These are phyloP conservation scores for Malurus melanocephalus DNA, from an alignment of 2,113 vertebrate genomes.

Conservation along the genomic window DNA sequence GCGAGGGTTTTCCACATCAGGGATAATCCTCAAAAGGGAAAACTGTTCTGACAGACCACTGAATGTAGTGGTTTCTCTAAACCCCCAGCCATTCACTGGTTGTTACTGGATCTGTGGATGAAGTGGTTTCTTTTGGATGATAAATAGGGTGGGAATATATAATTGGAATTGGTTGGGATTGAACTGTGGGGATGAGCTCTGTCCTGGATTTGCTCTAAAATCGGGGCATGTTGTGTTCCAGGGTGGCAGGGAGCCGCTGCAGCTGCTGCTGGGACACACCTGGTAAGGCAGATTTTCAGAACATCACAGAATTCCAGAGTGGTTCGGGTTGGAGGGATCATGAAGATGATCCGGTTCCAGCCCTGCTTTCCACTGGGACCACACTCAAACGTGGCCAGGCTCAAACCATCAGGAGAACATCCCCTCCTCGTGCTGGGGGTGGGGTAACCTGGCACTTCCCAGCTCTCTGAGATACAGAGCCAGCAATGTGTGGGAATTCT, in stretches of 20 bases:
- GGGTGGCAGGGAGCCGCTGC: not conserved
- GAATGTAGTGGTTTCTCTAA: not conserved
- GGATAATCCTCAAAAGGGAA: not conserved
- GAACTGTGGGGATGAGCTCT: not conserved
- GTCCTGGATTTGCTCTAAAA: not conserved
- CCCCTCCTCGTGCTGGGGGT: fast-evolving
- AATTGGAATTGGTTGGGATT: not conserved
- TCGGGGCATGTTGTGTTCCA: not conserved
- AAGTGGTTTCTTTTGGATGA: not conserved
- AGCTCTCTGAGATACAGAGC: not conserved
- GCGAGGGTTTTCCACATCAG: not conserved
- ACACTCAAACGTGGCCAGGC: fast-evolving
- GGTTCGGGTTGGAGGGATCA: not conserved
- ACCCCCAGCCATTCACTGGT: not conserved
- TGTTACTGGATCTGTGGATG: not conserved
- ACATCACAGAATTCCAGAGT: not conserved
- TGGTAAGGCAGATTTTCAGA: not conserved
- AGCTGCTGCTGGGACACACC: not conserved
- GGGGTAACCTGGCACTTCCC: not conserved
- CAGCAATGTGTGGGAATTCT: fast-evolving
- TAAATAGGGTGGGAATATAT: not conserved
- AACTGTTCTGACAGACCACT: not conserved
- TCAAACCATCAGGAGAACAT: not conserved
- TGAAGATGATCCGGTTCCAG: not conserved
- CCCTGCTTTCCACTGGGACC: not conserved